Evolutionary conservation across 2,888 invertebrate species (phyloP).

Genomic region (Priocnemis perturbator): DNA sequence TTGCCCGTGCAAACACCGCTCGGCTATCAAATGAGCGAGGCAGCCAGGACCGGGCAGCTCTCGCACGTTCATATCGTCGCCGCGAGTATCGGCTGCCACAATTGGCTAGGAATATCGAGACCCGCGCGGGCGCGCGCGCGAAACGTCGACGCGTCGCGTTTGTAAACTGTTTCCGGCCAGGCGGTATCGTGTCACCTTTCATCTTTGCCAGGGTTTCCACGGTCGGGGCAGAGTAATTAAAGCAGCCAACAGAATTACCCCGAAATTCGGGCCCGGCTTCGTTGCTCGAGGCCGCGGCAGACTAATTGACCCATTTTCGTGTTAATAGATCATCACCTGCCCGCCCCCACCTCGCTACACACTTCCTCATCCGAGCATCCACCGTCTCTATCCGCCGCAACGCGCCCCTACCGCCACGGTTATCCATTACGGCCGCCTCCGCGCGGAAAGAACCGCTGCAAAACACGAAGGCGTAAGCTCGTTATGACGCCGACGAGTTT

Average conservation of each 20-base stretch:
- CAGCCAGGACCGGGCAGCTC: background rate
- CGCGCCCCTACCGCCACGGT: background rate
- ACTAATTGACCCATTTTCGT: conserved; percentile 66
- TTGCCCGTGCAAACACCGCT: background rate
- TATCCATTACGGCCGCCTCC: too few species aligned
- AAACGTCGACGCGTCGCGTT: conserved; percentile 2
- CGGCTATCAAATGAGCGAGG: conserved; percentile 2
- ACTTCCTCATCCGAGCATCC: background rate
- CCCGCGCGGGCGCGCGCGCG: conserved; percentile 2
- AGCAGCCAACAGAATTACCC: conserved; percentile 58
- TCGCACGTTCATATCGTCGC: conserved; percentile 1
- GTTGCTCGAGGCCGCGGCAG: conserved; percentile 48
- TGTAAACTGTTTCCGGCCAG: conserved; percentile 24
- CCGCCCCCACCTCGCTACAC: conserved; percentile 5
- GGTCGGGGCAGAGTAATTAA: conserved; percentile 50
- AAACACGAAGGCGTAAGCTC: too few species aligned
- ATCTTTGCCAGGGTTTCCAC: conserved; percentile 39
- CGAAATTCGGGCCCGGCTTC: conserved; percentile 50
- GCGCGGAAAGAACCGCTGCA: too few species aligned
- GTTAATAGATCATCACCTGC: conserved; percentile 63
- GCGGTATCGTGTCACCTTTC: conserved; percentile 43
- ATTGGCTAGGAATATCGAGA: conserved; percentile 3
- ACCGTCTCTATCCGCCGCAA: background rate
- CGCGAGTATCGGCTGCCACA: background rate
- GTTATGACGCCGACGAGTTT: too few species aligned